phyloP scores from a whole-genome alignment of 2,797 vertebrate species.

The Emydoidea blandingii region DNA sequence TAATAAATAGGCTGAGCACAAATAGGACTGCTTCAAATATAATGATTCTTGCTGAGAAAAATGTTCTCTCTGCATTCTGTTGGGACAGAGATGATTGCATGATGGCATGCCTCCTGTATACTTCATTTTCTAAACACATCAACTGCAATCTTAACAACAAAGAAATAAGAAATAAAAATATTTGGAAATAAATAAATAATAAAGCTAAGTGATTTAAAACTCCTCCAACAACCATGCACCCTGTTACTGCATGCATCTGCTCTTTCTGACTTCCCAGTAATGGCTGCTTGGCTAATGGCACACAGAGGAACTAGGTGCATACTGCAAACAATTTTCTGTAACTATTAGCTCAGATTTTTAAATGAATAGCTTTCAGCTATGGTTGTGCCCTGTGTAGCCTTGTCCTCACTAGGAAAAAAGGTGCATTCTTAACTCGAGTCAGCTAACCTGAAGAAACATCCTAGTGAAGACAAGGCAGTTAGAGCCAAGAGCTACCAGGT shows the following conservation, averaged over 20 bases:
- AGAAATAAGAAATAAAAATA: conserved; percentile 35
- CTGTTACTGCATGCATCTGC: not conserved
- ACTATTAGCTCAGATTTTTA: conserved; percentile 20
- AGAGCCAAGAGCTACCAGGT: not conserved
- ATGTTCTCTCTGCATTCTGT: conserved; percentile 53
- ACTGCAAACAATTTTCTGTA: not conserved
- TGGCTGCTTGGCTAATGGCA: not conserved
- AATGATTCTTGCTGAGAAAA: conserved; percentile 63
- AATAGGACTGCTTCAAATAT: conserved; percentile 43
- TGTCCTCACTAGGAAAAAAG: not conserved
- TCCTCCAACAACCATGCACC: not conserved
- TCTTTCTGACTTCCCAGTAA: conserved; percentile 1
- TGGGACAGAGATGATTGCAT: conserved; percentile 50
- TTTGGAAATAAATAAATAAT: conserved; percentile 26
- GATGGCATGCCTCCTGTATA: conserved; percentile 32
- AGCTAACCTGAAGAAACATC: not conserved
- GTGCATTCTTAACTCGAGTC: not conserved
- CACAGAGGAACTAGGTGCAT: not conserved
- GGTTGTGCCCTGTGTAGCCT: conserved; percentile 7
- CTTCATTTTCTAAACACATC: conserved; percentile 44
- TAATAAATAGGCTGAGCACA: conserved; percentile 57
- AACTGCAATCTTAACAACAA: conserved; percentile 55
- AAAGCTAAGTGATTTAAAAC: conserved; percentile 42
- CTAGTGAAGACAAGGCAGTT: not conserved
- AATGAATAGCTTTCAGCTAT: conserved; percentile 32